Conservation (phyloP, 2,797 vertebrate species). For the Australoheros facetus region DNA sequence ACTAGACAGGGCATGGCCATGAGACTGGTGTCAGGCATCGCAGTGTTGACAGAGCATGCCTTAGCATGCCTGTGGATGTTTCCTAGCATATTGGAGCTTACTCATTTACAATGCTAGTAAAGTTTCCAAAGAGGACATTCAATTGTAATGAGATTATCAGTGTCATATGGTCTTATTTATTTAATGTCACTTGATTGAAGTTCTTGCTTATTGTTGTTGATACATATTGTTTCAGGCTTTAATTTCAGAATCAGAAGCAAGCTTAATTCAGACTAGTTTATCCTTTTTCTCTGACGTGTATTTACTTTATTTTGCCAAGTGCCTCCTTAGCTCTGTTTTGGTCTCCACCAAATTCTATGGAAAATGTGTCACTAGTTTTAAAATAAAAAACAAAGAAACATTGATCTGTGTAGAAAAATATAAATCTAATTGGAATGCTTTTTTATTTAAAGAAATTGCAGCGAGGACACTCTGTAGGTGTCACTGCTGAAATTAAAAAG, state of each 20-base stretch:
- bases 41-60: background rate
- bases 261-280: too few relatives aligned
- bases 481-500: background rate
- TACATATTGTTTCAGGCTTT: background rate
- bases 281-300: background rate
- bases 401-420: background rate
- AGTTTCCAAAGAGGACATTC: background rate
- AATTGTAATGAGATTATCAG: background rate
- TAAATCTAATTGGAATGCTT: background rate
- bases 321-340: background rate
- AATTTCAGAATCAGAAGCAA: background rate
- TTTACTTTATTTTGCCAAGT: background rate
- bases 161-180: background rate
- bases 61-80: background rate
- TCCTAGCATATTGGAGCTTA: background rate
- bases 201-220: background rate
- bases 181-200: background rate
- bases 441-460: background rate
- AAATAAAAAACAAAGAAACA: background rate
- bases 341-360: background rate
- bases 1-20: background rate
- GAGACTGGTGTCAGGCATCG: background rate
- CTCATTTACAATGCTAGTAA: background rate
- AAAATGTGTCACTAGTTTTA: background rate
- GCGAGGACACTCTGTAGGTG: too few relatives aligned